These are phyloP conservation scores for Himalopsyche kuldschensis DNA, from an alignment of 2,888 invertebrate species.

Conservation along the genomic window DNA sequence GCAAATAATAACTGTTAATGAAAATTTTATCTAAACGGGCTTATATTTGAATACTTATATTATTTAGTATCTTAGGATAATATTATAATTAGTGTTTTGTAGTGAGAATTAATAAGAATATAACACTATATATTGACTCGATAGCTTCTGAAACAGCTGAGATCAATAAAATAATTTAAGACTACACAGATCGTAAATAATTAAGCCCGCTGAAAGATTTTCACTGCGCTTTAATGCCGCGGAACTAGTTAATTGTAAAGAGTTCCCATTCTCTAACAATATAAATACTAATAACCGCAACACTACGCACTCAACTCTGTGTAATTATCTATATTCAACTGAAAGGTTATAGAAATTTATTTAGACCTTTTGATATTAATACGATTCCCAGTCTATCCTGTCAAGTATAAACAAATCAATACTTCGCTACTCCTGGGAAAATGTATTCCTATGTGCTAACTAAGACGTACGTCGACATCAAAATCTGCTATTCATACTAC, in stretches of 20 bases:
- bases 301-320: neutral
- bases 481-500: neutral
- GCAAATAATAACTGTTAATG: no score
- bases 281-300: neutral
- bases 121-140: neutral
- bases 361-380: neutral
- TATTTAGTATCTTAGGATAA: no score
- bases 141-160: conserved; percentile 20
- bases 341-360: conserved; percentile 3
- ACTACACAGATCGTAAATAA: conserved; percentile 3
- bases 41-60: no score
- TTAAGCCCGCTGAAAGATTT: neutral
- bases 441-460: neutral
- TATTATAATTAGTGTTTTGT: no score
- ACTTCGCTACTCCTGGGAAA: conserved; percentile 29
- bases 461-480: neutral
- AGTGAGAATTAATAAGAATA: no score
- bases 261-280: neutral
- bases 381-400: conserved; percentile 8
- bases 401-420: conserved; percentile 36
- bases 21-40: no score
- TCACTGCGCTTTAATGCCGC: neutral
- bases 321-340: neutral
- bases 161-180: conserved; percentile 26
- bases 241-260: neutral